Evolutionary conservation across 2,888 invertebrate species (phyloP), one percentile per base, ranked within the genome.

Genomic region (Synanthedon vespiformis): DNA sequence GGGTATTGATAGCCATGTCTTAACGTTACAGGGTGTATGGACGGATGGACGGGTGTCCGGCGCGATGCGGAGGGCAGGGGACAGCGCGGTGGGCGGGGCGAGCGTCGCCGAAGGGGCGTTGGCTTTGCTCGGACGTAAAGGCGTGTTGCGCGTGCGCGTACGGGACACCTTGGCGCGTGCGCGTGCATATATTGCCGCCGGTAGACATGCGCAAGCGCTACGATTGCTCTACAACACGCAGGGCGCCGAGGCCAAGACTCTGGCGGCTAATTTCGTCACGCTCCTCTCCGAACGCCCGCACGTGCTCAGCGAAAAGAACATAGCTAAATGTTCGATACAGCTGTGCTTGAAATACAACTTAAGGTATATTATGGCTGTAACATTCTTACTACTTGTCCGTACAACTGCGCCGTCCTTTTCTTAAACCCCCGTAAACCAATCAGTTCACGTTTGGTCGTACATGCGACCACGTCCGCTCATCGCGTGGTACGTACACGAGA

Each of bases 31-130:
- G 86, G 98, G 95, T 0, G 86, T 98, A 47, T 97, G 97, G 56
- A 98, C 98, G 0, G 99, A 99, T 5, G 98, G 98, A 0, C 96
- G 97, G 71, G 99, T 93, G 61, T 89, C 94, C 56, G 88, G 88
- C 3, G 91, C 91, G 0, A 84, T 91, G 73, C 88, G 89, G 47
- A 70, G 82, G 52, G 90, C 90, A 0, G 91, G 90, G 0, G 88
- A 83, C 4, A 88, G 89, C 62, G 91, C 91, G 0, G 61, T 88
- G 22, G 88, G 81, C 1, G 88, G 88, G 40, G 80, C 78, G 2
- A 75, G 79, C 58, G 76, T 77, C 62, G 72, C 88, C 3, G 90
- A 90, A 51, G 89, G 89, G 27, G 83, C 88, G 34, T 85, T 92
- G 49, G 84, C 89, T 2, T 72, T 90, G 40, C 86, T 92, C 2